Evolutionary conservation across 2,113 vertebrate species (phyloP), one percentile per base, ranked within the genome.

Genomic region (Orthonyx spaldingii): DNA sequence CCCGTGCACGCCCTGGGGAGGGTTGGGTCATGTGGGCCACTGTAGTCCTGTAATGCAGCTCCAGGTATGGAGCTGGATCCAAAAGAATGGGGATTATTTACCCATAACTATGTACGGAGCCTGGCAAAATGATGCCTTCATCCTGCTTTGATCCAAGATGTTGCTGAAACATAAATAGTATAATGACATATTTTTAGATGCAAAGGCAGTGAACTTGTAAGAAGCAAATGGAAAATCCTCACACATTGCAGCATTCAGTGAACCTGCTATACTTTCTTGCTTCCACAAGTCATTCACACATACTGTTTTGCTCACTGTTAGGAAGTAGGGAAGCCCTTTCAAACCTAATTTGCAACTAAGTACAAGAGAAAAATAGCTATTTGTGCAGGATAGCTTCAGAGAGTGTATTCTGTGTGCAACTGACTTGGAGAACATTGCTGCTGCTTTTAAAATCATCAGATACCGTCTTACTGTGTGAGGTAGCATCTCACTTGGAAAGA

Each of bases 1-100:
- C 21, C 52, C 0, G 0, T 60, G 71, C 30, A 8, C 0, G 1
- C 70, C 21, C 61, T 15, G 41, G 60, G 22, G 65, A 41, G 68
- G 60, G 59, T 42, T 4, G 5, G 10, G 27, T 47, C 1, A 0
- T 35, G 44, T 37, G 65, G n/a, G 61, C 47, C 59, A 28, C 12
- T 3, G 1, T 19, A 87, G 56, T 66, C 39, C 75, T 52, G 33
- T 27, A n/a, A 32, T 16, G 44, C 30, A 50, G 39, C 66, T 60
- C 75, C 85, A 69, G 41, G 52, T 68, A 2, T 11, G 41, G 65
- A 56, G 30, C 72, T 55, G 68, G 47, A 59, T 42, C 35, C 42
- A 12, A 41, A 78, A 30, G 19, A 77, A 60, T n/a, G 18, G n/a
- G 26, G 37, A 39, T 65, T 64, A 57, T 60, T 80, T 89, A 44